Evolutionary conservation across 2,888 invertebrate genomes (phyloP), one percentile per base, ranked within the genome.

Genomic region (Hofmannophila pseudospretella): DNA sequence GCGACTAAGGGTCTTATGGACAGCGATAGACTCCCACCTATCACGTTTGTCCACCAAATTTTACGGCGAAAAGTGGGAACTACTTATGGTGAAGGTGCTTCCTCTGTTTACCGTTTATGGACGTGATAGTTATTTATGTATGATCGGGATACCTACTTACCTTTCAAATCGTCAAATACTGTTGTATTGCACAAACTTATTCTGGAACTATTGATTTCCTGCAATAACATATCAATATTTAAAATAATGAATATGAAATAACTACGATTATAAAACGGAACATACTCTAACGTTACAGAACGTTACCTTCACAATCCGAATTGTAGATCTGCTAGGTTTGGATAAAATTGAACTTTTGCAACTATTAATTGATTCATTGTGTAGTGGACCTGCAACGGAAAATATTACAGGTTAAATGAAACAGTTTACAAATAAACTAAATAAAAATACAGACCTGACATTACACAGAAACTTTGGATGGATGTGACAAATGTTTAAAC

Each of bases 391-490:
- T 86, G 68, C 8, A 62, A 64, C 39, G 61, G 56, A 44, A 47
- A 43, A 40, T 23, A 38, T 42, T n/a, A n/a, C n/a, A n/a, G n/a
- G n/a, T n/a, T 32, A 43, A 42, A 38, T 34, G 34, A 30, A 33
- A 5, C 5, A 20, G 44, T 40, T 43, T 16, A 34, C 37, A 30
- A 42, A 35, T 44, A 41, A 38, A 45, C 49, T 47, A 41, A 39
- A 42, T 54, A 55, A 59, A 58, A 61, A 48, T 51, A 63, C 68
- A 49, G 59, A 85, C 85, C 84, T 85, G 85, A 84, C 85, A 86
- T 86, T 76, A 86, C 84, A 84, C 84, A 79, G 71, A 74, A 78
- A 84, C 80, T 82, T 85, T 85, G 66, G 76, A 67, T 72, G 73
- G 67, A 68, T 67, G 59, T 78, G 78, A 69, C 79, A 80, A 60